phyloP scores from a whole-genome alignment of 2,113 vertebrate species.

The Leucosticte australis region DNA sequence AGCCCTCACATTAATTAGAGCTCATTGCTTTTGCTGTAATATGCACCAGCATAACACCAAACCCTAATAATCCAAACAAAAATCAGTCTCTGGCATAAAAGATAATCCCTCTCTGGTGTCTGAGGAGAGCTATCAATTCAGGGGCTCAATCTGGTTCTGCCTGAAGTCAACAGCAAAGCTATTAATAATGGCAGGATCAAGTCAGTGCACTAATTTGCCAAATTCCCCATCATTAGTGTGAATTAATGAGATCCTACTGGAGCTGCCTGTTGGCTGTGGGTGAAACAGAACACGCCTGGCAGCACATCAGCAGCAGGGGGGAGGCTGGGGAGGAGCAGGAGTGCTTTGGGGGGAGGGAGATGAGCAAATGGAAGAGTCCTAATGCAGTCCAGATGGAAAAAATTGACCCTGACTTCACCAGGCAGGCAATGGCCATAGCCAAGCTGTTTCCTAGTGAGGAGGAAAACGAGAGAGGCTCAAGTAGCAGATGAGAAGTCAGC shows the following conservation, averaged over 20 bases:
- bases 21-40: slow-evolving; percentile 19
- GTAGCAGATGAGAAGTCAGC: slow-evolving; percentile 34
- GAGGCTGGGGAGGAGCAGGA: slow-evolving; percentile 20
- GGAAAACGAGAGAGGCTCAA: slow-evolving; percentile 24
- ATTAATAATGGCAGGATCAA: slow-evolving; percentile 63
- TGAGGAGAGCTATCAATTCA: slow-evolving; percentile 14
- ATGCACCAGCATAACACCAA: slow-evolving; percentile 14
- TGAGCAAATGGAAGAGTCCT: slow-evolving; percentile 62
- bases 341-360: slow-evolving; percentile 42
- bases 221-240: slow-evolving; percentile 66
- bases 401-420: slow-evolving; percentile 68
- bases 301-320: slow-evolving; percentile 30
- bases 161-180: slow-evolving; percentile 33
- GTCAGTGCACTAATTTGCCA: slow-evolving; percentile 67
- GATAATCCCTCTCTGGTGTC: neutral
- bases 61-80: slow-evolving; percentile 25
- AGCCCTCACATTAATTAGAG: slow-evolving; percentile 10
- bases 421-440: slow-evolving; percentile 46
- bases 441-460: slow-evolving; percentile 57
- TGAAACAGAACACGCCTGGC: slow-evolving; percentile 54
- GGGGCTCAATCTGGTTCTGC: neutral
- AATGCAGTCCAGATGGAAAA: slow-evolving; percentile 66
- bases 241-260: slow-evolving; percentile 69
- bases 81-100: neutral
- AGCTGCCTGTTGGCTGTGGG: slow-evolving; percentile 62